Percentiles rank a stretch among this genome's conserved stretches.
Evolutionary conservation across 1,140 invertebrate species (phyloP).

Genomic region (Trichogramma pretiosum): DNA sequence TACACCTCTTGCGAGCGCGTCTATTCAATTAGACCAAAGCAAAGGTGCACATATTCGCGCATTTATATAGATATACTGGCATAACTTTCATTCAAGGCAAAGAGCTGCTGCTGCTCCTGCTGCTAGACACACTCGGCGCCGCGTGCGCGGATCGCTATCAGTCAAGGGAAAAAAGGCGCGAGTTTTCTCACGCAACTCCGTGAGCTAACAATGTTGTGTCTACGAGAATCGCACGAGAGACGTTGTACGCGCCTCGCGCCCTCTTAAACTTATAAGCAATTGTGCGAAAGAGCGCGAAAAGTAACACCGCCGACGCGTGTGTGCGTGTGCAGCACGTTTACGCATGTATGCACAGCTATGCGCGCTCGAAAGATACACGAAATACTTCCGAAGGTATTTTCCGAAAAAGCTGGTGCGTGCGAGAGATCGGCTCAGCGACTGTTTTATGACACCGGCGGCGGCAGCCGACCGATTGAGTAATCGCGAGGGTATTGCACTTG

Average conservation of each 20-base stretch:
- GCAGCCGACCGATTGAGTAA: too few relatives aligned
- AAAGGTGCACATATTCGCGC: neutral
- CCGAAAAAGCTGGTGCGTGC: slow-evolving; percentile 11
- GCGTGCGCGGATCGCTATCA: neutral
- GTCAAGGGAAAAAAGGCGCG: neutral
- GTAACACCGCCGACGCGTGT: too few relatives aligned
- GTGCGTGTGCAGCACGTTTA: too few relatives aligned
- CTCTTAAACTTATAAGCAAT: neutral
- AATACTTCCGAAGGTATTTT: slow-evolving; percentile 19
- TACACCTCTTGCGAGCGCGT: neutral
- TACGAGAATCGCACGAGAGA: neutral
- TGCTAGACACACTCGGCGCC: too few relatives aligned
- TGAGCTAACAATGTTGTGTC: neutral
- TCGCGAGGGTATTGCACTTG: neutral
- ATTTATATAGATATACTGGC: too few relatives aligned
- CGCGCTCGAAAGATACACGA: slow-evolving; percentile 14
- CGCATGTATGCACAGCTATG: too few relatives aligned
- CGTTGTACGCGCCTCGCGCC: too few relatives aligned
- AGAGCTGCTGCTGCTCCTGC: too few relatives aligned
- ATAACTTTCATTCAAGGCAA: slow-evolving; percentile 11
- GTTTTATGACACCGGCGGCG: too few relatives aligned
- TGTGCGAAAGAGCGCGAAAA: slow-evolving; percentile 19
- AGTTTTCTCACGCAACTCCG: slow-evolving; percentile 1
- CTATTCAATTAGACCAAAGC: slow-evolving; percentile 13
- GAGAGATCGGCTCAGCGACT: too few relatives aligned